Evolutionary conservation across 2,797 vertebrate genomes (phyloP).

Genomic region (Mus caroli): DNA sequence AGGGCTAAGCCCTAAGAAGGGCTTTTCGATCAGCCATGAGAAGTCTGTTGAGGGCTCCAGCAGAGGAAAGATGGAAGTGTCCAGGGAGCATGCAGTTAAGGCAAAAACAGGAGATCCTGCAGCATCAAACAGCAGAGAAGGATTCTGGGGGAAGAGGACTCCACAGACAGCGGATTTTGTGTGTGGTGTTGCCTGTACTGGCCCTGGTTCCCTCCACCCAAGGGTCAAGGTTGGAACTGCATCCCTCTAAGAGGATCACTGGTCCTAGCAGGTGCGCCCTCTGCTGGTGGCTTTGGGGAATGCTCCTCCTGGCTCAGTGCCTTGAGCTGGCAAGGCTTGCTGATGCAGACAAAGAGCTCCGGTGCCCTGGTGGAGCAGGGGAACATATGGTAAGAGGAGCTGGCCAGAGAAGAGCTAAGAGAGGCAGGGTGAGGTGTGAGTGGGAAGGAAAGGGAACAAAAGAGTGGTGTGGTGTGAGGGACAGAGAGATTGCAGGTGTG

Average conservation of each 20-base stretch:
- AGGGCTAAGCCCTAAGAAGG: neutral
- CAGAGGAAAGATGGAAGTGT: neutral
- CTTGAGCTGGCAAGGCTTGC: neutral
- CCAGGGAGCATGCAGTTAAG: neutral
- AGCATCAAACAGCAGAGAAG: neutral
- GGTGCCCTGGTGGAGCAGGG: neutral
- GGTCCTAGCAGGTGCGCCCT: neutral
- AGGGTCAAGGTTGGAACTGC: neutral
- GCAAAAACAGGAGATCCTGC: neutral
- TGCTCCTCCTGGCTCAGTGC: neutral
- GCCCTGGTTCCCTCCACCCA: neutral
- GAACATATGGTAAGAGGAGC: neutral
- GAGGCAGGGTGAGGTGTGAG: neutral
- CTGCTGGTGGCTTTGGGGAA: neutral
- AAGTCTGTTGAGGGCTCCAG: neutral
- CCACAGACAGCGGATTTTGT: neutral
- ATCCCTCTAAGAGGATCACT: fast-evolving
- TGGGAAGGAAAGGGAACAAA: neutral
- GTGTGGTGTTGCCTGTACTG: neutral
- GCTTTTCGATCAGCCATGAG: neutral
- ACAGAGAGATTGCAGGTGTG: neutral
- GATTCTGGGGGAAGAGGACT: neutral
- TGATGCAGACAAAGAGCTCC: neutral
- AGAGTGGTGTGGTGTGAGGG: fast-evolving
- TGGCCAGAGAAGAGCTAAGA: neutral